Percentiles rank a stretch among this genome's conserved stretches.
Conservation (phyloP, 2,888 invertebrate species). For the Campoplex capitator region DNA sequence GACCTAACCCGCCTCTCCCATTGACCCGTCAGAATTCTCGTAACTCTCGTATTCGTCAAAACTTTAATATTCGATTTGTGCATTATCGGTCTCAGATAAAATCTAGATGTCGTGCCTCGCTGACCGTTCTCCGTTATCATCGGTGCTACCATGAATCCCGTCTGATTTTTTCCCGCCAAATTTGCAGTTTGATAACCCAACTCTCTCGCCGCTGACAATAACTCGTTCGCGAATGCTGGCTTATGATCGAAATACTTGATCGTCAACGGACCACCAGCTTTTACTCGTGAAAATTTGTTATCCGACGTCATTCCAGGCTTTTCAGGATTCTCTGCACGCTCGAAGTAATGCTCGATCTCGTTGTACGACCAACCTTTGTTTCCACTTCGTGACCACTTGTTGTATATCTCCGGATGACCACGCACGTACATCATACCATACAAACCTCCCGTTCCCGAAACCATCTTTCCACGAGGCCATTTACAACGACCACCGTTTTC, state of each 20-base stretch:
- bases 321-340: constrained; percentile 85
- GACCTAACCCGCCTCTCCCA: constrained; percentile 86
- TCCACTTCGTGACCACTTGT: constrained; percentile 86
- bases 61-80: constrained; percentile 85
- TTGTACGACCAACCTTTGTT: constrained; percentile 87
- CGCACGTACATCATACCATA: constrained; percentile 88
- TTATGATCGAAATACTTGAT: constrained; percentile 81
- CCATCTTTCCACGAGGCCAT: constrained; percentile 86
- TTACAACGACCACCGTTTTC: constrained; percentile 81
- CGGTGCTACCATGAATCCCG: constrained; percentile 84
- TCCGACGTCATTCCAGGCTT: constrained; percentile 74
- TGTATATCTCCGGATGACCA: constrained; percentile 86
- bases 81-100: constrained; percentile 85
- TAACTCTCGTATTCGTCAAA: constrained; percentile 85
- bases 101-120: constrained; percentile 86
- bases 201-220: constrained; percentile 80
- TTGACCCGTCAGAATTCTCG: constrained; percentile 80
- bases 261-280: constrained; percentile 77
- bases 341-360: constrained; percentile 85
- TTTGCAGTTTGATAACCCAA: constrained; percentile 81
- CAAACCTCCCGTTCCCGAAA: constrained; percentile 88
- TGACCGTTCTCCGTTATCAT: constrained; percentile 84
- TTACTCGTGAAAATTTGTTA: constrained; percentile 61
- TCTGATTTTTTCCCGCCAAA: constrained; percentile 79
- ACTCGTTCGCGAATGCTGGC: constrained; percentile 77